phyloP scores from a whole-genome alignment of 2,113 vertebrate species.

The Chaetorhynchus papuensis region DNA sequence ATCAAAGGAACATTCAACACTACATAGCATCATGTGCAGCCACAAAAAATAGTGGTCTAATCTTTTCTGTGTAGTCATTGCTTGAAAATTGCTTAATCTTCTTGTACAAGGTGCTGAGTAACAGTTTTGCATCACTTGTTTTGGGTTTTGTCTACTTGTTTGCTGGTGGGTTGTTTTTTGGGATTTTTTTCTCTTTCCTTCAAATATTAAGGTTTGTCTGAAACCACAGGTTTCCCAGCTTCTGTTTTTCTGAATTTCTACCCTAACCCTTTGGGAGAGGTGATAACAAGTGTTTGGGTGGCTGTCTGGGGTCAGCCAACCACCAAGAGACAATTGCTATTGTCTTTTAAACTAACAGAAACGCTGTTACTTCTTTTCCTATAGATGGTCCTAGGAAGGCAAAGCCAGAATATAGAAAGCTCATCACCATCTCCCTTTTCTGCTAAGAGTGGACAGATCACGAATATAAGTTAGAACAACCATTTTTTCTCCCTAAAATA shows the following conservation, averaged over 20 bases:
- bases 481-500: background rate
- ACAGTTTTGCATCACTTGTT: background rate
- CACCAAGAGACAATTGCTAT: background rate
- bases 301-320: background rate
- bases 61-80: background rate
- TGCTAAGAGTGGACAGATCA: background rate
- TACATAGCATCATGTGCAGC: background rate
- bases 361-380: background rate
- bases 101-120: background rate
- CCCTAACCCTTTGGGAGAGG: rapidly evolving
- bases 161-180: background rate
- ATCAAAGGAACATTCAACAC: background rate
- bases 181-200: background rate
- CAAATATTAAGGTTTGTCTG: background rate
- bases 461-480: background rate
- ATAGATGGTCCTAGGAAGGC: background rate
- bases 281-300: background rate
- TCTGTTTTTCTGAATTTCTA: background rate
- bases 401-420: background rate
- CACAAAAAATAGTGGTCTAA: background rate
- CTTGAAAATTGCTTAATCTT: background rate
- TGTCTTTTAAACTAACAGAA: background rate
- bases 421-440: background rate
- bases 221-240: background rate
- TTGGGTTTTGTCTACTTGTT: background rate